Conservation (phyloP, 2,888 invertebrate genomes). For the Neoscelio sp. region DNA sequence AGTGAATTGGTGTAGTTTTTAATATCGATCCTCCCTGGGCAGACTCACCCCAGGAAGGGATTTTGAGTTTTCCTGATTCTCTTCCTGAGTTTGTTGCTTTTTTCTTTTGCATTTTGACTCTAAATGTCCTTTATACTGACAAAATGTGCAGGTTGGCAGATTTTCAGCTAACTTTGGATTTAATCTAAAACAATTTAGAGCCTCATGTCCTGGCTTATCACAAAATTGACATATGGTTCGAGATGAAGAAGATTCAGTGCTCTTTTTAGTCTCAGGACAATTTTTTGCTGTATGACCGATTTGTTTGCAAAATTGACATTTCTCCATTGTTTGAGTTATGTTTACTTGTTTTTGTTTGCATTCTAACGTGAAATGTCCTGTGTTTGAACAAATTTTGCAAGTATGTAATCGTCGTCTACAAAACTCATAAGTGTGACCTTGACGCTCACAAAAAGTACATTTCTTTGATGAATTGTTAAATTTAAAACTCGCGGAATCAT, state of each 20-base stretch:
- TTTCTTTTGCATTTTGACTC: conserved; percentile 13
- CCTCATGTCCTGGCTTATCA: conserved; percentile 2
- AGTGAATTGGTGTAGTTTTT: not conserved
- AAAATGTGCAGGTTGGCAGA: conserved; percentile 13
- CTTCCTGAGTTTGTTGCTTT: not conserved
- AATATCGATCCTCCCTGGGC: not conserved
- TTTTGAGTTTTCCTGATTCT: conserved; percentile 5
- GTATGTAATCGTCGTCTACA: conserved; percentile 2
- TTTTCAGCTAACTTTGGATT: conserved; percentile 22
- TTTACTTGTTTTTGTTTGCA: not conserved
- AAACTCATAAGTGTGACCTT: not conserved
- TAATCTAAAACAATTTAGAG: conserved; percentile 25
- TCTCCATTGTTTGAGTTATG: not conserved
- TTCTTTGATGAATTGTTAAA: not conserved
- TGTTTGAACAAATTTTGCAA: not conserved
- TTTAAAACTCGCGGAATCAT: no score
- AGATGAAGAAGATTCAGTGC: no score
- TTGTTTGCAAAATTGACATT: conserved; percentile 31
- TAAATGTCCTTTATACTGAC: conserved; percentile 3
- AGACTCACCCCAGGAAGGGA: conserved; percentile 8
- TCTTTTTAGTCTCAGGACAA: not conserved
- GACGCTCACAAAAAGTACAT: conserved; percentile 25
- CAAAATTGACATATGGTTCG: conserved; percentile 25
- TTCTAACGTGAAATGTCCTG: conserved; percentile 24
- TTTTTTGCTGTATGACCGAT: conserved; percentile 30